Conservation (phyloP, 2,888 invertebrate genomes). For the Diplazon laetatorius region DNA sequence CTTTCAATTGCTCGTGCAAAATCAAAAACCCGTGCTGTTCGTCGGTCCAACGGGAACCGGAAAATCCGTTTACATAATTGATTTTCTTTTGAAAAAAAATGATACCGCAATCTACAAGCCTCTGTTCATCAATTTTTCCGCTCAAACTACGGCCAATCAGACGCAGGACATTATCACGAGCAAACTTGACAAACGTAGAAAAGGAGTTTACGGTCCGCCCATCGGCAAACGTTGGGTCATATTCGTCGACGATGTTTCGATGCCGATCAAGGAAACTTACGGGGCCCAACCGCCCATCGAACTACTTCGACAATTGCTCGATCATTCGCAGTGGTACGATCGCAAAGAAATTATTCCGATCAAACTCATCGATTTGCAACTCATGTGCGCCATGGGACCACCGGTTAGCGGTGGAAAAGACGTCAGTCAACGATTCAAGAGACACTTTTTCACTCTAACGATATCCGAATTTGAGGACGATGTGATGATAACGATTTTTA, state of each 20-base stretch:
- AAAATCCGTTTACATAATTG: constrained; percentile 94
- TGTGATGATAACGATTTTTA: constrained; percentile 92
- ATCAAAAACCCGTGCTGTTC: constrained; percentile 92
- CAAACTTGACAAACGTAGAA: constrained; percentile 95
- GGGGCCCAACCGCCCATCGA: constrained; percentile 98
- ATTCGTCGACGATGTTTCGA: constrained; percentile 98
- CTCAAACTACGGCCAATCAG: constrained; percentile 96
- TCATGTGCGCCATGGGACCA: constrained; percentile 92
- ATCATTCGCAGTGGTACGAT: constrained; percentile 95
- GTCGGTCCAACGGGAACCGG: constrained; percentile 98
- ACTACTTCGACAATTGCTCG: constrained; percentile 94
- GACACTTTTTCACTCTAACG: constrained; percentile 93
- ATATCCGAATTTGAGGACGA: constrained; percentile 95
- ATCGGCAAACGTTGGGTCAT: constrained; percentile 94
- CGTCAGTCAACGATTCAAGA: constrained; percentile 92
- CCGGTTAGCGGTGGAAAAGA: constrained; percentile 92
- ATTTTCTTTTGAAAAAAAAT: constrained; percentile 91
- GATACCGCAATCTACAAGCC: constrained; percentile 92
- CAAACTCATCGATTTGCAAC: constrained; percentile 90
- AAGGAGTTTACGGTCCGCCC: constrained; percentile 96
- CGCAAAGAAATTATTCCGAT: constrained; percentile 90
- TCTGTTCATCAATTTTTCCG: constrained; percentile 95
- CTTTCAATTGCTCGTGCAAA: constrained; percentile 90
- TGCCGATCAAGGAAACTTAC: constrained; percentile 94
- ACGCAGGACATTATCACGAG: constrained; percentile 98